Evolutionary conservation across 2,113 vertebrate species (phyloP).

Genomic region (Ptilorrhoa leucosticta): DNA sequence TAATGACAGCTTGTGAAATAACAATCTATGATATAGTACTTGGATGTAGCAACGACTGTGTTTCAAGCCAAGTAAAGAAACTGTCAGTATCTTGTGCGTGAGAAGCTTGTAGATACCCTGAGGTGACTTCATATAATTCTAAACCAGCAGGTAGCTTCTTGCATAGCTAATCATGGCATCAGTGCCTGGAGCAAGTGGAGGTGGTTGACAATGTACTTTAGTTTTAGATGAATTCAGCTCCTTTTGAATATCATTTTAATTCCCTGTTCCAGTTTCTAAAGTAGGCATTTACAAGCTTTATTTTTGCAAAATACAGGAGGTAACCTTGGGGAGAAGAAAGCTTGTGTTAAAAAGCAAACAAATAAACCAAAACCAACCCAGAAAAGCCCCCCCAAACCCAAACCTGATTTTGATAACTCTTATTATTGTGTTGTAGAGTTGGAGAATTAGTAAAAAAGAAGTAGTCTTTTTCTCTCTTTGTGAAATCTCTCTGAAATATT

Average conservation of each 20-base stretch:
- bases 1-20: constrained; percentile 80
- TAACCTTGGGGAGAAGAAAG: neutral
- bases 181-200: constrained; percentile 76
- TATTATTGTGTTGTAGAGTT: neutral
- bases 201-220: constrained; percentile 76
- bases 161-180: constrained; percentile 82
- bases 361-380: neutral
- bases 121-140: constrained; percentile 79
- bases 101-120: constrained; percentile 80
- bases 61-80: constrained; percentile 74
- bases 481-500: neutral
- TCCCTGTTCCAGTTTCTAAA: constrained; percentile 65
- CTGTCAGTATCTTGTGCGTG: constrained; percentile 78
- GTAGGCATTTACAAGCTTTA: constrained; percentile 52
- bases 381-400: neutral
- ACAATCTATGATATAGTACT: constrained; percentile 72
- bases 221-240: constrained; percentile 75
- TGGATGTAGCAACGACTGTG: constrained; percentile 73
- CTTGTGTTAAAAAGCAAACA: neutral
- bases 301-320: constrained; percentile 51
- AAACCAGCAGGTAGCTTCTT: constrained; percentile 85
- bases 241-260: constrained; percentile 77
- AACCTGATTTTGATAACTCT: neutral
- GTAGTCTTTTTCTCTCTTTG: neutral
- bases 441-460: neutral